Evolutionary conservation across 2,888 invertebrate species (phyloP), one percentile per base, ranked within the genome.

Genomic region (Ophion slaviceki): DNA sequence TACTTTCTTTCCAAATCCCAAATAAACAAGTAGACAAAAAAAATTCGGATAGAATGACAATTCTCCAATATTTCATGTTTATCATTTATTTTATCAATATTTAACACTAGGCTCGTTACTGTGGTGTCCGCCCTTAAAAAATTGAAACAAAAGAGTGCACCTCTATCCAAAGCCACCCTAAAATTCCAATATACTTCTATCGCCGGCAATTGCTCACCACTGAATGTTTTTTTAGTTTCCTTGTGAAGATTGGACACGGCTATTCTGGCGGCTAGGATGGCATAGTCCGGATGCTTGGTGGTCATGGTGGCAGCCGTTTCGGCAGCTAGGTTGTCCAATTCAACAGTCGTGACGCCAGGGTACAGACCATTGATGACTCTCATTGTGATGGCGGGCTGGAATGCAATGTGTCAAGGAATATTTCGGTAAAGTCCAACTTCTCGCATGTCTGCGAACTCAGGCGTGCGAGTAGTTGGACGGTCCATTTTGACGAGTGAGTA

Each of bases 281-380:
- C 99, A 95, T 99, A 99, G 94, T 99, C 99, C 0, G 99, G 98
- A 94, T 99, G 99, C 91, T 97, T 97, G 3, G 98, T 98, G 0
- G 99, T 99, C 97, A 99, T 97, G 47, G 98, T 98, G 14, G 99
- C 99, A n/a, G 99, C 98, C 62, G 98, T 99, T 94, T 99, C 99
- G 0, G 99, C 99, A 67, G 99, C 99, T 87, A 99, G 95, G 93
- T 99, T 99, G 94, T 99, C 99, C 89, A 99, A 95, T 93, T 99
- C 99, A 24, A 98, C 97, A 0, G 99, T 99, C 8, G 98, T 98
- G 1, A 99, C 99, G 17, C 99, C 99, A 85, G 98, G 96, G 94
- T 99, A 99, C 62, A 99, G 95, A 0, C 99, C 99, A 94, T 95
- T 98, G 89, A 99, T 98, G 0, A 99, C 99, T 95, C 98, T 98